Percentiles rank a stretch among this genome's conserved stretches.
These are phyloP conservation scores for Mactromeris polynyma DNA, from an alignment of 2,888 invertebrate genomes.

Conservation along the genomic window DNA sequence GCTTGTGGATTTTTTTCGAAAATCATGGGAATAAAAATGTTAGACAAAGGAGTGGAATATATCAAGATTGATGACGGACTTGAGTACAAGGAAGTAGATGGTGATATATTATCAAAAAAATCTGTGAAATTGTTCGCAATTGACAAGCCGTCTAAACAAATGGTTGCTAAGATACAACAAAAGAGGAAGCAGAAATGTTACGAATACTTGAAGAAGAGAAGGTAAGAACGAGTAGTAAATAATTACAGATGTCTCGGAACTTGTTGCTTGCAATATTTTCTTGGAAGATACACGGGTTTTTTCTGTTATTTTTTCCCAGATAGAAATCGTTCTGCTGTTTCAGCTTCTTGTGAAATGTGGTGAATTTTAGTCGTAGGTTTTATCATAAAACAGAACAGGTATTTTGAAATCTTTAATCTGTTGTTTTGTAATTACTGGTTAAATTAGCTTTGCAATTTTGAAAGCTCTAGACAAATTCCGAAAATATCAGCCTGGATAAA, in stretches of 20 bases:
- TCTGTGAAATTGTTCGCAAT: constrained; percentile 71
- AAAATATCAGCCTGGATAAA: too few species aligned
- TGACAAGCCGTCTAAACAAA: constrained; percentile 77
- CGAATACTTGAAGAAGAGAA: constrained; percentile 61
- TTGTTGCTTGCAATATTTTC: too few species aligned
- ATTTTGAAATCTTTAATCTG: too few species aligned
- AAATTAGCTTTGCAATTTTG: too few species aligned
- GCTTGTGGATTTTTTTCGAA: background rate
- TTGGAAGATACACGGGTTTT: too few species aligned
- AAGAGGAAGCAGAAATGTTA: constrained; percentile 67
- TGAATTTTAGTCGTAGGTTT: too few species aligned
- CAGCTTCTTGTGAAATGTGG: too few species aligned
- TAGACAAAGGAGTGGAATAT: constrained; percentile 56
- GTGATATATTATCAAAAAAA: constrained; percentile 28
- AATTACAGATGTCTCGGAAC: background rate
- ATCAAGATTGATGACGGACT: constrained; percentile 42
- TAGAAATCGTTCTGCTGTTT: too few species aligned
- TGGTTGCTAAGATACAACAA: constrained; percentile 74
- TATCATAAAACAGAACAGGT: too few species aligned
- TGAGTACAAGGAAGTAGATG: constrained; percentile 51
- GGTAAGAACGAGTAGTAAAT: constrained; percentile 37
- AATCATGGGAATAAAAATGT: constrained; percentile 31
- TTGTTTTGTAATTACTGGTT: too few species aligned
- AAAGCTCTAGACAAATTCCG: too few species aligned
- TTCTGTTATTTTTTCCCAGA: too few species aligned